A percentile compares a stretch with the other conserved stretches of the same genome.
Conservation (phyloP, 2,888 invertebrate genomes). For the Orthosia gracilis region DNA sequence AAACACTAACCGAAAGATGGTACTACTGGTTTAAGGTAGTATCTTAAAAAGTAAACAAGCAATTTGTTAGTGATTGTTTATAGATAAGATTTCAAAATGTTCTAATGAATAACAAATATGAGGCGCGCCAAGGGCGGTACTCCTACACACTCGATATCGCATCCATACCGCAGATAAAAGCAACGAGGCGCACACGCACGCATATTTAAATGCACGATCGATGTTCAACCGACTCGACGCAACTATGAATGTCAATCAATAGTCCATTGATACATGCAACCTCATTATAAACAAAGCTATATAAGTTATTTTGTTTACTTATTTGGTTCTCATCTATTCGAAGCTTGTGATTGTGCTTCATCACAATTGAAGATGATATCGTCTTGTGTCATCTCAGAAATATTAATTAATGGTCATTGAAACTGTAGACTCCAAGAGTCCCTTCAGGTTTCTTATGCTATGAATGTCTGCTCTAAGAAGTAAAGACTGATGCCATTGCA, state of each 20-base stretch:
- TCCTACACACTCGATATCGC: conserved; percentile 71
- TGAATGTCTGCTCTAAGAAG: conserved; percentile 10
- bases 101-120: conserved; percentile 70
- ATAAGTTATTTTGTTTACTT: conserved; percentile 56
- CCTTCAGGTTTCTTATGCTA: neutral
- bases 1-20: conserved; percentile 8
- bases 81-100: conserved; percentile 68
- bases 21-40: conserved; percentile 24
- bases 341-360: conserved; percentile 29
- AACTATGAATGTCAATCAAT: conserved; percentile 72
- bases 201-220: conserved; percentile 70
- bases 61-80: conserved; percentile 65
- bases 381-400: conserved; percentile 11
- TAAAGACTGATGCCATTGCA: conserved; percentile 14
- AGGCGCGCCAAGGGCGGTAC: conserved; percentile 75
- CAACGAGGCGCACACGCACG: conserved; percentile 69
- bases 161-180: conserved; percentile 69
- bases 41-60: conserved; percentile 55
- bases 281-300: conserved; percentile 66
- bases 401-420: conserved; percentile 13
- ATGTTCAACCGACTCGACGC: conserved; percentile 66
- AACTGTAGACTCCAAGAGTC: neutral
- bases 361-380: conserved; percentile 25
- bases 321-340: conserved; percentile 38
- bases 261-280: conserved; percentile 64